These are phyloP conservation scores for Drosophila persimilis DNA, from an alignment of 1,140 invertebrate species.

Conservation along the genomic window DNA sequence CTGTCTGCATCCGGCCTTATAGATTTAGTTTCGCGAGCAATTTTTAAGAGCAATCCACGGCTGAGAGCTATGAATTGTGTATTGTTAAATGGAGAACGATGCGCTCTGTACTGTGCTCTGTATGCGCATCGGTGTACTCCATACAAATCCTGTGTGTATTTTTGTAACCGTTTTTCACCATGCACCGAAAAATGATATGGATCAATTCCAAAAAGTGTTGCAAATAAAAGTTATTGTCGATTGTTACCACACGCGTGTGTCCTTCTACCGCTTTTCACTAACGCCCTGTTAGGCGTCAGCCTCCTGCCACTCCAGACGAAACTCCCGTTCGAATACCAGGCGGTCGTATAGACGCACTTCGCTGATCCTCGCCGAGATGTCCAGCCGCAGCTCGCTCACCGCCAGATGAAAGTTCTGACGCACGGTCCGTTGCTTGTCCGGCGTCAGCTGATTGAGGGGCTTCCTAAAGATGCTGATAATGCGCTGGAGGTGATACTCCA, in stretches of 20 bases:
- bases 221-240: conserved; percentile 70
- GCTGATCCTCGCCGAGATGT: conserved; percentile 76
- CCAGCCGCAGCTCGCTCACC: conserved; percentile 71
- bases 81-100: no score
- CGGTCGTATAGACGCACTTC: conserved; percentile 75
- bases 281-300: conserved; percentile 40
- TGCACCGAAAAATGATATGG: conserved; percentile 43
- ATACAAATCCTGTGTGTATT: conserved; percentile 50
- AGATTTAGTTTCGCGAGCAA: conserved; percentile 67
- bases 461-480: conserved; percentile 73
- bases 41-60: conserved; percentile 44
- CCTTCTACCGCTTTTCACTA: background rate
- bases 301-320: conserved; percentile 75
- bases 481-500: conserved; percentile 76
- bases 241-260: conserved; percentile 18
- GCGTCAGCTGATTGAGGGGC: conserved; percentile 65
- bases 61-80: conserved; percentile 31
- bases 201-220: conserved; percentile 35
- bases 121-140: no score
- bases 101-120: no score
- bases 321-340: conserved; percentile 74
- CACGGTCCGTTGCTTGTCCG: conserved; percentile 71
- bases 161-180: conserved; percentile 65
- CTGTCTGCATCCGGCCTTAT: conserved; percentile 30
- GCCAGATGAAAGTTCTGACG: conserved; percentile 78